phyloP scores from a whole-genome alignment of 53 echinoderm and acorn worm genomes.

The Hippasteria phrygiana region DNA sequence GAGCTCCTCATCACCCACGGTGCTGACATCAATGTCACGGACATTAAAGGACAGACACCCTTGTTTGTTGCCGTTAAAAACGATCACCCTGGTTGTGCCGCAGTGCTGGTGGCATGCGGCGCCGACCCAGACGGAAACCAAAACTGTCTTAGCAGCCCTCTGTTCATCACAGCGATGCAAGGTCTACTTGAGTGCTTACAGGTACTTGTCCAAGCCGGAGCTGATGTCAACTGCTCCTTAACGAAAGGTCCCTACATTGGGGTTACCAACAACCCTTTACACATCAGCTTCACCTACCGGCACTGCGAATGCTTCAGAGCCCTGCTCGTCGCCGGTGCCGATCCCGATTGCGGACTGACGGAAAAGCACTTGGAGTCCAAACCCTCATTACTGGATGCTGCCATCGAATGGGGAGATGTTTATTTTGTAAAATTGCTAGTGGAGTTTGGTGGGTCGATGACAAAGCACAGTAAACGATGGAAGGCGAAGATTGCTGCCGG shows the following conservation, averaged over 20 bases:
- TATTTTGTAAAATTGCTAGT: slow-evolving; percentile 50
- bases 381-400: slow-evolving; percentile 60
- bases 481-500: not conserved
- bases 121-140: slow-evolving; percentile 76
- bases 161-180: slow-evolving; percentile 76
- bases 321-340: slow-evolving; percentile 67
- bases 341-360: slow-evolving; percentile 48
- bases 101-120: slow-evolving; percentile 44
- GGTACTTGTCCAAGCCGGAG: slow-evolving; percentile 65
- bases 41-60: slow-evolving; percentile 81
- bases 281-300: slow-evolving; percentile 69
- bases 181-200: slow-evolving; percentile 70
- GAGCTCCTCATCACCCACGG: slow-evolving; percentile 55
- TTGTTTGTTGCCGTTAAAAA: slow-evolving; percentile 78
- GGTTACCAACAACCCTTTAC: slow-evolving; percentile 56
- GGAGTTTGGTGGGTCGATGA: slow-evolving; percentile 54
- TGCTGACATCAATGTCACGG: slow-evolving; percentile 66
- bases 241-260: slow-evolving; percentile 43
- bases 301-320: slow-evolving; percentile 66
- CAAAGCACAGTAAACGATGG: not conserved
- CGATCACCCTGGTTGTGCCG: slow-evolving; percentile 72
- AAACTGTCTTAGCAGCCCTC: slow-evolving; percentile 71
- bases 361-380: not conserved
- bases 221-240: slow-evolving; percentile 72
- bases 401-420: slow-evolving; percentile 49